Percentiles rank a stretch among this genome's conserved stretches.
phyloP scores from a whole-genome alignment of 2,888 invertebrate genomes.

The Rhopalosiphum nymphaeae region DNA sequence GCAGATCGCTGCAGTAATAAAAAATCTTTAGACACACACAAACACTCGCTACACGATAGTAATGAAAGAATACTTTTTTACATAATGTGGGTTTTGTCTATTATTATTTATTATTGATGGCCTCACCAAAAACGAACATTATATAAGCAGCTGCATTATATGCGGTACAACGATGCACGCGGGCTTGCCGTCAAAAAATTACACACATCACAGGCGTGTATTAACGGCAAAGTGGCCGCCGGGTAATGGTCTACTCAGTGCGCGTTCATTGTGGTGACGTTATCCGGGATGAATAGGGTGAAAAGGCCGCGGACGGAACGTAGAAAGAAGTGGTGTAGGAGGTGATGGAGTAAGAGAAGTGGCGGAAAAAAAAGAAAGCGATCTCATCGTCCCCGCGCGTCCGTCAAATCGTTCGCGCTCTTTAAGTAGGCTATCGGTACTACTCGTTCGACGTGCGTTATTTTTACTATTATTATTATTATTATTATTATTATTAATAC shows the following conservation, averaged over 20 bases:
- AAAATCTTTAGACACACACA: background rate
- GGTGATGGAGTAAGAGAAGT: background rate
- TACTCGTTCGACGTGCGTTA: background rate
- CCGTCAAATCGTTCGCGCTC: background rate
- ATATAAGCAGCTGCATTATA: background rate
- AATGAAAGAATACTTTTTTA: background rate
- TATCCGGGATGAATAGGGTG: background rate
- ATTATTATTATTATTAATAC: conserved; percentile 42
- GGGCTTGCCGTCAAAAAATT: background rate
- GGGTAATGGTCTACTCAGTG: background rate
- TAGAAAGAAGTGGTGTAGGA: background rate
- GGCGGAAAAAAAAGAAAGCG: background rate
- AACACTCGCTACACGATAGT: background rate
- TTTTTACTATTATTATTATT: conserved; percentile 29
- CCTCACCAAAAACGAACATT: background rate
- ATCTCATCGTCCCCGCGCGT: background rate
- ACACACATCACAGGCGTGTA: background rate
- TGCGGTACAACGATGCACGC: background rate
- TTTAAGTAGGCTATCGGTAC: background rate
- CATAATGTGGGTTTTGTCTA: background rate
- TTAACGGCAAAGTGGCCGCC: background rate
- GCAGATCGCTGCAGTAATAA: background rate
- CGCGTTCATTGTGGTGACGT: background rate
- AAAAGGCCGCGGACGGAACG: background rate
- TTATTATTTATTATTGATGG: background rate